Conservation (phyloP, 2,797 vertebrate genomes). For the Masticophis lateralis region DNA sequence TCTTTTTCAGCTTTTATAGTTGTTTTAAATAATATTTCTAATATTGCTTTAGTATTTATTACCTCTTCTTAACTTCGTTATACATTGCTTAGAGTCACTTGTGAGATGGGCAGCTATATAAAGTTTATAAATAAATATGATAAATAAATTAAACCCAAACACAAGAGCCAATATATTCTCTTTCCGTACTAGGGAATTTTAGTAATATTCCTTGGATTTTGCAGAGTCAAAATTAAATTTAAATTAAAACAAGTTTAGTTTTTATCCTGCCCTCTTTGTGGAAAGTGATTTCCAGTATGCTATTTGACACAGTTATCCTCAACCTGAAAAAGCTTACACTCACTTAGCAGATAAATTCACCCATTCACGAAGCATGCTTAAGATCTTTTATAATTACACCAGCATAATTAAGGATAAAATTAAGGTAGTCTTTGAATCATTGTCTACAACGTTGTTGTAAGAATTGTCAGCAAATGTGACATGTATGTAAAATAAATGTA, state of each 20-base stretch:
- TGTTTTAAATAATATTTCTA: neutral
- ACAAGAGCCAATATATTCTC: neutral
- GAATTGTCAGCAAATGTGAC: neutral
- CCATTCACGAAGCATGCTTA: neutral
- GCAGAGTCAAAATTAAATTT: neutral
- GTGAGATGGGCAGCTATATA: neutral
- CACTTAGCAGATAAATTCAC: neutral
- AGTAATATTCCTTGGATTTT: neutral
- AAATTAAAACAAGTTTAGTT: neutral
- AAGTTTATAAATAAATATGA: neutral
- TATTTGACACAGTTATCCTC: neutral
- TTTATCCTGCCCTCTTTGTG: neutral
- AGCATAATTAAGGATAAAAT: neutral
- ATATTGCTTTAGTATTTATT: neutral
- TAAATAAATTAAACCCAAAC: neutral
- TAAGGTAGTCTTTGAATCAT: neutral
- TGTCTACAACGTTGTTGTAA: neutral
- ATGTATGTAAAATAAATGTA: neutral
- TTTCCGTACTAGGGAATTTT: neutral
- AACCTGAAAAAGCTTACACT: neutral
- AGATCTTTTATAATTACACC: neutral
- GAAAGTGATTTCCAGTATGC: neutral
- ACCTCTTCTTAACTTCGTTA: neutral
- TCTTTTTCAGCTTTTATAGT: neutral
- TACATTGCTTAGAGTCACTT: neutral